Percentiles rank a stretch among this genome's conserved stretches.
phyloP scores from a whole-genome alignment of 2,113 vertebrate species.

The Atherinomorus stipes region DNA sequence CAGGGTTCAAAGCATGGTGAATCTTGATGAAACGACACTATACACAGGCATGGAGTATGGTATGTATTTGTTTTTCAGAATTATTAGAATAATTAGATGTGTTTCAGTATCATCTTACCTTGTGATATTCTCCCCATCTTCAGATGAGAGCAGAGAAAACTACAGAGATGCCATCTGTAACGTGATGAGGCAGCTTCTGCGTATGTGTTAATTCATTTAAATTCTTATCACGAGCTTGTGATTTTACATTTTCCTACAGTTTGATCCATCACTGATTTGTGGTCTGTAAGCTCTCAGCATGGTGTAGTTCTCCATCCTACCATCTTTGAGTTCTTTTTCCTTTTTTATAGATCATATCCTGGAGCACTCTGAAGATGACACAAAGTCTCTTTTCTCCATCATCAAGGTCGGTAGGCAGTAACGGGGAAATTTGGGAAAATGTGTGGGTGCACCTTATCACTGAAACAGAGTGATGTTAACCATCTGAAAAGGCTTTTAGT shows the following conservation, averaged over 20 bases:
- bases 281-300: not conserved
- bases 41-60: slow-evolving; percentile 92
- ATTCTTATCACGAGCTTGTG: not conserved
- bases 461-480: not conserved
- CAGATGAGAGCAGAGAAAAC: slow-evolving; percentile 91
- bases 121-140: slow-evolving; percentile 32
- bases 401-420: slow-evolving; percentile 88
- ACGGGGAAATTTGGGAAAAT: slow-evolving; percentile 3
- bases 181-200: slow-evolving; percentile 90
- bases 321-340: slow-evolving; percentile 9
- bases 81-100: not conserved
- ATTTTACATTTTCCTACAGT: not conserved
- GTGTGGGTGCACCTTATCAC: not conserved
- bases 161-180: slow-evolving; percentile 90
- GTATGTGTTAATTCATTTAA: slow-evolving; percentile 83
- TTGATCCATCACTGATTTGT: not conserved
- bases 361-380: slow-evolving; percentile 97
- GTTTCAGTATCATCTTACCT: not conserved
- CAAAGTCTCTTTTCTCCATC: slow-evolving; percentile 96
- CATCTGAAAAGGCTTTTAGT: no score
- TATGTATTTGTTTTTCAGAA: slow-evolving; percentile 68
- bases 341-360: slow-evolving; percentile 87
- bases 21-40: slow-evolving; percentile 91
- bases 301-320: not conserved
- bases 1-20: slow-evolving; percentile 94